Percentiles rank a stretch among this genome's conserved stretches.
Evolutionary conservation across 2,888 invertebrate genomes (phyloP).

Genomic region (Eupithecia insigniata): DNA sequence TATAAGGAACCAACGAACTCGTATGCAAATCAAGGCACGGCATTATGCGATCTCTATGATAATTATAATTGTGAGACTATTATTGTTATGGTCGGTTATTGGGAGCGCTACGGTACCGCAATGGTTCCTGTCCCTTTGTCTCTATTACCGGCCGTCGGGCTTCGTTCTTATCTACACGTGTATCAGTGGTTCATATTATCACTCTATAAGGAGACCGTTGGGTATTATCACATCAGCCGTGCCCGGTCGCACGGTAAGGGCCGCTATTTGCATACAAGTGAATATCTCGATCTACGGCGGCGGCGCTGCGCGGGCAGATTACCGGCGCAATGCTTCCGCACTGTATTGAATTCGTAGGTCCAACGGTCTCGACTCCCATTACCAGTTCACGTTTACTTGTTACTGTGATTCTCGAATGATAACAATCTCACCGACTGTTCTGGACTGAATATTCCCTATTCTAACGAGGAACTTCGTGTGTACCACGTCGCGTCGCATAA

Average conservation of each 20-base stretch:
- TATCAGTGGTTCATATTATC: slow-evolving; percentile 78
- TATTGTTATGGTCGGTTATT: slow-evolving; percentile 55
- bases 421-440: slow-evolving; percentile 64
- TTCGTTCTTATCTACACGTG: slow-evolving; percentile 77
- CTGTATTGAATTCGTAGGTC: slow-evolving; percentile 79
- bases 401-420: slow-evolving; percentile 78
- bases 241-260: slow-evolving; percentile 77
- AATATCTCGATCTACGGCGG: slow-evolving; percentile 77
- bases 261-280: slow-evolving; percentile 81
- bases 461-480: slow-evolving; percentile 38
- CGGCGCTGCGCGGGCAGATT: slow-evolving; percentile 71
- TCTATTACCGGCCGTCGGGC: slow-evolving; percentile 72
- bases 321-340: slow-evolving; percentile 75
- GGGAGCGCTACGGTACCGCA: slow-evolving; percentile 51
- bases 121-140: slow-evolving; percentile 74
- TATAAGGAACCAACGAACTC: slow-evolving; percentile 52
- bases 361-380: slow-evolving; percentile 69
- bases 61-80: slow-evolving; percentile 53
- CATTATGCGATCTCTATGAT: slow-evolving; percentile 50
- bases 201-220: slow-evolving; percentile 77
- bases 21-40: slow-evolving; percentile 48
- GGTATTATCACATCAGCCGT: slow-evolving; percentile 80
- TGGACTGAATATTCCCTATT: slow-evolving; percentile 43
- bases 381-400: slow-evolving; percentile 75
- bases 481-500: slow-evolving; percentile 36